Evolutionary conservation across 1,140 invertebrate species (phyloP), one percentile per base, ranked within the genome.

Genomic region (Drosophila teissieri): DNA sequence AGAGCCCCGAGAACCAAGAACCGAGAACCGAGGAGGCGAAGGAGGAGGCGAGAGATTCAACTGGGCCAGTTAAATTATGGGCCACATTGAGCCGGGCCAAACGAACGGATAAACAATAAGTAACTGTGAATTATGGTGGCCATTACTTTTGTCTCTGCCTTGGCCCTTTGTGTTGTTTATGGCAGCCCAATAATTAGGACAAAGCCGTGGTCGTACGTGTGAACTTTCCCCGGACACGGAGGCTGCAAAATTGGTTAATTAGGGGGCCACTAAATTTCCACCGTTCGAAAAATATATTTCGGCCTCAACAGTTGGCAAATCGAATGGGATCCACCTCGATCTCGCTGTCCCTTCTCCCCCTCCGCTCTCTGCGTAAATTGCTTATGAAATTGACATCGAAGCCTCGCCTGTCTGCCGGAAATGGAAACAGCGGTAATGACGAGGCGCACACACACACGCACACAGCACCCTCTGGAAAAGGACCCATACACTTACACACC

Each of bases 61-160:
- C 4, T 45, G 8, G 42, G 65, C 44, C 73, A 49, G 74, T 80
- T 85, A 86, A 86, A 80, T 81, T 86, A 85, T 85, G 78, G 82
- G 51, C 58, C 78, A 85, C 82, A 84, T 84, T 75, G 81, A 84
- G 78, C 82, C 76, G 81, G 79, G 73, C 22, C 77, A 85, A 90
- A 73, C 86, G 76, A 80, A 76, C 76, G 90, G 86, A 90, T 90
- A 90, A 90, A 86, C 81, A 86, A 90, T 90, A 90, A 90, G 78
- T 90, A 90, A 90, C 86, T 86, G 88, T 90, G 86, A 90, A 90
- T 90, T 90, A 90, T 90, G 82, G 79, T 65, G 83, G 86, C 82
- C 86, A 90, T 90, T 90, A 90, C 79, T 81, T 86, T 78, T 64
- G 81, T 73, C 73, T 55, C 56, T 37, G 40, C 37, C 49, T 70